Evolutionary conservation across 2,797 vertebrate species (phyloP).

Genomic region (Poecilia picta): DNA sequence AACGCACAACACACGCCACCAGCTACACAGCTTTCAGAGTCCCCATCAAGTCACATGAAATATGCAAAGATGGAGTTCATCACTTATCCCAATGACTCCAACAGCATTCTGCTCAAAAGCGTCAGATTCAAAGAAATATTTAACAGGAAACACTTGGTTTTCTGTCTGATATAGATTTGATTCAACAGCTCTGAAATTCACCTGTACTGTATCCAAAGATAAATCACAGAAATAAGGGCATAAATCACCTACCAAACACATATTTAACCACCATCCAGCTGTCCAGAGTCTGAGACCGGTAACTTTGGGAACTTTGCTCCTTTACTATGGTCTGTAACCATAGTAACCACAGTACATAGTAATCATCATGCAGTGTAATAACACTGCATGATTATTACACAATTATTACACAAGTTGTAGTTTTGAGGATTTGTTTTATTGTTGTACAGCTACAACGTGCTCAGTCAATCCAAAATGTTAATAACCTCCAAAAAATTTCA

Average conservation of each 20-base stretch:
- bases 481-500: too few species aligned
- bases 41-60: conserved; percentile 28
- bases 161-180: background rate
- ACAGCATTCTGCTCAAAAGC: conserved; percentile 3
- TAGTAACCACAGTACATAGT: background rate
- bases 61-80: conserved; percentile 5
- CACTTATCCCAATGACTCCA: conserved; percentile 1
- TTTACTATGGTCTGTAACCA: background rate
- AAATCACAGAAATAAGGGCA: background rate
- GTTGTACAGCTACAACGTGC: too few species aligned
- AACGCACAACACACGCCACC: conserved; percentile 47
- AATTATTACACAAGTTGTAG: too few species aligned
- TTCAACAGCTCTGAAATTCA: background rate
- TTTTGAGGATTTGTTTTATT: too few species aligned
- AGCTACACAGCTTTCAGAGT: conserved; percentile 26
- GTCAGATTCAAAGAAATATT: background rate
- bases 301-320: background rate
- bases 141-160: background rate
- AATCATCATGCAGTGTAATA: too few species aligned
- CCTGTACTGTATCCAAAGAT: background rate
- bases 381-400: too few species aligned
- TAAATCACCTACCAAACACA: background rate
- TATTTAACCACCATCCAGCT: background rate
- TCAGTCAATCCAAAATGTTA: too few species aligned
- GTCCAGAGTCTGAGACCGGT: background rate